Conservation (phyloP, 2,113 vertebrate species). For the Coturnix japonica region DNA sequence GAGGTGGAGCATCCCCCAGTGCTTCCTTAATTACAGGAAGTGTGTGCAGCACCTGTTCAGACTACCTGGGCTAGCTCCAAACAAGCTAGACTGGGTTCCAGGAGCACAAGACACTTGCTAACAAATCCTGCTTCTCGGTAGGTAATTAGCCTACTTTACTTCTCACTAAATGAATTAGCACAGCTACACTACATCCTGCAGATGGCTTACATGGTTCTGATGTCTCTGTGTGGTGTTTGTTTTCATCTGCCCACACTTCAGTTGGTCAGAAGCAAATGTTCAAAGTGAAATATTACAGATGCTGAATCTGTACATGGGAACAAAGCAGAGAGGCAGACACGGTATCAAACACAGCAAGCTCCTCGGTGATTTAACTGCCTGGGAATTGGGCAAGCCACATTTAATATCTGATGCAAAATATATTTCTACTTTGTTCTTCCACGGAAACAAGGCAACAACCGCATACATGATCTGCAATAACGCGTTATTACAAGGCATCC, state of each 20-base stretch:
- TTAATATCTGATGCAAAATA: not conserved
- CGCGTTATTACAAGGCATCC: not conserved
- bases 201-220: not conserved
- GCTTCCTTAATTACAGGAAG: conserved; percentile 32
- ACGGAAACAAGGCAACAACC: not conserved
- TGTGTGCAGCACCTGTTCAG: not conserved
- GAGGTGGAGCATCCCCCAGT: not conserved
- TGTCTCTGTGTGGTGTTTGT: not conserved
- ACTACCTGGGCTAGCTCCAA: not conserved
- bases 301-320: not conserved
- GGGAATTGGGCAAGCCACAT: not conserved
- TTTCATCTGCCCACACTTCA: not conserved
- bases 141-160: not conserved
- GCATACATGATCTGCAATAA: not conserved
- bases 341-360: not conserved
- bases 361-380: not conserved
- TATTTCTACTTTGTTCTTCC: not conserved
- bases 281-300: not conserved
- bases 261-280: not conserved
- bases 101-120: not conserved
- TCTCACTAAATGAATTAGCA: not conserved
- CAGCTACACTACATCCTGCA: not conserved
- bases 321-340: not conserved
- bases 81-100: conserved; percentile 13
- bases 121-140: conserved; percentile 10